A percentile compares a stretch with the other conserved stretches of the same genome.
These are phyloP conservation scores for Noctua pronuba DNA, from an alignment of 2,888 invertebrate genomes.

Conservation along the genomic window DNA sequence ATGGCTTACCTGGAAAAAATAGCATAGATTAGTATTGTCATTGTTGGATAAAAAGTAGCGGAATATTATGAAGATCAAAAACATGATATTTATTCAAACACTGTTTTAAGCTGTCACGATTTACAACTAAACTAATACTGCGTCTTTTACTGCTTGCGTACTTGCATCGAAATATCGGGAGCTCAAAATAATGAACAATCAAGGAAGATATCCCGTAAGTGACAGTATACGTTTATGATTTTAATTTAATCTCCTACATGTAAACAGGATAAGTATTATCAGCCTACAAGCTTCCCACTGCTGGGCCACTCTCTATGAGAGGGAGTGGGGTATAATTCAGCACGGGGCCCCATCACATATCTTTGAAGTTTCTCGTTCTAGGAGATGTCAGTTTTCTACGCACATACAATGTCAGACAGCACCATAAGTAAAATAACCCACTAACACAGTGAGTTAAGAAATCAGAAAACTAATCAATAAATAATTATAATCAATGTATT, in stretches of 20 bases:
- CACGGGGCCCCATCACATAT: neutral
- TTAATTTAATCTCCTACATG: neutral
- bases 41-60: neutral
- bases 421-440: neutral
- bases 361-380: neutral
- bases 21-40: conserved; percentile 33
- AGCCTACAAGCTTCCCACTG: neutral
- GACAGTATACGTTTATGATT: too few relatives aligned
- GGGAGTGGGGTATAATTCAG: neutral
- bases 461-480: neutral
- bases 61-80: neutral
- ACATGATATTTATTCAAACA: too few relatives aligned
- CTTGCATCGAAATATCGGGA: too few relatives aligned
- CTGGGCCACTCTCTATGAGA: neutral
- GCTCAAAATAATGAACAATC: too few relatives aligned
- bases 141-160: too few relatives aligned
- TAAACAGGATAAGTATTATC: neutral
- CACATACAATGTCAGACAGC: neutral
- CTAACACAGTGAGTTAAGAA: neutral
- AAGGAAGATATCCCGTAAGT: too few relatives aligned
- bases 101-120: too few relatives aligned
- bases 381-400: neutral
- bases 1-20: conserved; percentile 65
- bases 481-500: neutral
- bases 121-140: too few relatives aligned